These are phyloP conservation scores for Centrocercus urophasianus DNA, from an alignment of 2,113 vertebrate genomes.

Conservation along the genomic window DNA sequence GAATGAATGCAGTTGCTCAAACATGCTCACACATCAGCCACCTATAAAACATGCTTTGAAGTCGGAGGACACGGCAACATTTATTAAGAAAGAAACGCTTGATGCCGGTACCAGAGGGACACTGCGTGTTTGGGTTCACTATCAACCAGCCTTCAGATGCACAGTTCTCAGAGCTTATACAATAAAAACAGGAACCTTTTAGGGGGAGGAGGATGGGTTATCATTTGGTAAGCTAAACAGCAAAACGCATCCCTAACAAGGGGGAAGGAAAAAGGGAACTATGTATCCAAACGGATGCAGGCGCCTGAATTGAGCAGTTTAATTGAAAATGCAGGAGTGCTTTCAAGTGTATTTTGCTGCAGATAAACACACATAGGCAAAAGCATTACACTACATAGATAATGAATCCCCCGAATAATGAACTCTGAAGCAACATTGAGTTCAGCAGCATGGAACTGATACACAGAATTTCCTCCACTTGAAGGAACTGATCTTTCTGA, in stretches of 20 bases:
- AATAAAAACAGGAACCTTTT: background rate
- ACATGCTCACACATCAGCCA: accelerated
- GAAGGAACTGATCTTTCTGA: conserved; percentile 2
- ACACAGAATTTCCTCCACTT: background rate
- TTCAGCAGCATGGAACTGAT: background rate
- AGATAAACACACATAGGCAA: background rate
- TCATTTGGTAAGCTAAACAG: background rate
- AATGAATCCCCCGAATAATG: background rate
- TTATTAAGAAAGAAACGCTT: background rate
- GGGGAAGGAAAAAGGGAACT: background rate
- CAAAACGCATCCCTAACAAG: background rate
- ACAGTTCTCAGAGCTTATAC: background rate
- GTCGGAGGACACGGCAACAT: background rate
- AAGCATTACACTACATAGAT: background rate
- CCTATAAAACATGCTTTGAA: background rate
- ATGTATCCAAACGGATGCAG: background rate
- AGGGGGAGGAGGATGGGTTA: background rate
- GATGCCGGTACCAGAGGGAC: background rate
- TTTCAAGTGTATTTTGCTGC: background rate
- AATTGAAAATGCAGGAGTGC: background rate
- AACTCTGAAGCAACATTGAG: background rate
- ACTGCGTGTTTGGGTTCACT: background rate
- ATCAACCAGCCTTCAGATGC: accelerated
- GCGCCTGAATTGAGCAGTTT: background rate
- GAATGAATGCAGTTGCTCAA: background rate